Evolutionary conservation across 2,797 vertebrate genomes (phyloP).

Genomic region (Peromyscus aztecus): DNA sequence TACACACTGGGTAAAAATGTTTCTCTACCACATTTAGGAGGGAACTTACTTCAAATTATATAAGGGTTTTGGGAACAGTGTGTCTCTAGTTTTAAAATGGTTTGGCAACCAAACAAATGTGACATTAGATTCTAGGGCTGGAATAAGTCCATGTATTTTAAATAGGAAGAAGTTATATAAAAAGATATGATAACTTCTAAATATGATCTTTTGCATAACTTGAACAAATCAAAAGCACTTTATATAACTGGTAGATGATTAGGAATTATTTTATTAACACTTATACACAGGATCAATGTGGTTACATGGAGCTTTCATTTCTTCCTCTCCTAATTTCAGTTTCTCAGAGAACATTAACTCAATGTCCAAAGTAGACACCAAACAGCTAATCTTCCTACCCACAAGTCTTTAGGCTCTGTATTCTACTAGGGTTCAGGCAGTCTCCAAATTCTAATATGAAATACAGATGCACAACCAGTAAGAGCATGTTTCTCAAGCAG

Average conservation of each 20-base stretch:
- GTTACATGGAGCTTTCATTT: constrained; percentile 26
- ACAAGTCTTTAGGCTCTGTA: neutral
- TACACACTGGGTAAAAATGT: constrained; percentile 54
- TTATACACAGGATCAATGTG: constrained; percentile 13
- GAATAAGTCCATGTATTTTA: constrained; percentile 80
- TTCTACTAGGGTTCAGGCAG: constrained; percentile 19
- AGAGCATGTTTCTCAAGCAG: neutral
- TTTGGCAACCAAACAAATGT: constrained; percentile 82
- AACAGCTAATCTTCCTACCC: neutral
- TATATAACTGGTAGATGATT: constrained; percentile 50
- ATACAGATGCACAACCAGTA: constrained; percentile 39
- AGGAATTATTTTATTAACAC: constrained; percentile 68
- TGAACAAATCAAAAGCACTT: constrained; percentile 70
- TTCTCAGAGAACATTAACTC: constrained; percentile 52
- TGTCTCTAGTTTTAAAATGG: constrained; percentile 79
- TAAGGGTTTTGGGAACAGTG: constrained; percentile 75
- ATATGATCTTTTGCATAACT: constrained; percentile 64
- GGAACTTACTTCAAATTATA: constrained; percentile 74
- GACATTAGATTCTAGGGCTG: constrained; percentile 80
- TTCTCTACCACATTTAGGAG: constrained; percentile 63
- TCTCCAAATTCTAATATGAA: constrained; percentile 59
- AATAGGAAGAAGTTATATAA: constrained; percentile 78
- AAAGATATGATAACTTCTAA: constrained; percentile 76
- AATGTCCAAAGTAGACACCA: constrained; percentile 11
- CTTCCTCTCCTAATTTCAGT: constrained; percentile 22